Evolutionary conservation across 2,797 vertebrate genomes (phyloP), one percentile per base, ranked within the genome.

Genomic region (Galaxias olidus): DNA sequence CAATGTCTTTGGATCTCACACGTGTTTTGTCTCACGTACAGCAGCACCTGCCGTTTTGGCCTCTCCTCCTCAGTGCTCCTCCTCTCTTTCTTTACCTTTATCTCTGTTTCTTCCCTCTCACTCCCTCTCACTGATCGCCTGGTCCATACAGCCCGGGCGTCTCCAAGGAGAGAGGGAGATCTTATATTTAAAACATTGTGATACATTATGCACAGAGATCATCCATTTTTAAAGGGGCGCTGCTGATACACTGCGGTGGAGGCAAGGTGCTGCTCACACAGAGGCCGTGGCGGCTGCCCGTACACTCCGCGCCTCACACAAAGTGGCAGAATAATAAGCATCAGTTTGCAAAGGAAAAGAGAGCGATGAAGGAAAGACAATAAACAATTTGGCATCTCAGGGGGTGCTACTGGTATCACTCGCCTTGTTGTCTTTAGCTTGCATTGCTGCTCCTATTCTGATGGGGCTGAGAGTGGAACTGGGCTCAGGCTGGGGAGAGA

Each of bases 131-230:
- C 20, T 48, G 65, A 84, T 80, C 74, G 73, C 55, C 69, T 65
- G 72, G 53, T 68, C 65, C 66, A 72, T 65, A 66, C 71, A 75
- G 69, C 65, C 65, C 68, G 52, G 65, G 17, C n/a, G 48, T 69
- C 75, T 82, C 72, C 65, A 59, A 69, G 75, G 76, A 77, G 53
- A 48, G 55, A 57, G 73, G 61, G 42, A 80, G 68, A 82, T 82
- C 74, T 79, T 84, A 84, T 84, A 87, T 90, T 87, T 88, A 82
- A 90, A 84, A 82, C 70, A 86, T 84, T 83, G 75, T 74, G 82
- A 82, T 84, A 82, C 73, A 83, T 77, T 79, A 86, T 87, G 74
- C 70, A 87, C 72, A 63, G 1, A 19, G 51, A 76, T 78, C 70
- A 82, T 85, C 44, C 69, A 85, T 83, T 86, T 85, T 90, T 88